Percentiles rank a stretch among this genome's conserved stretches.
Evolutionary conservation across 37 sponge, comb jelly and placozoan species (phyloP).

Genomic region (Chondrosia reniformis): DNA sequence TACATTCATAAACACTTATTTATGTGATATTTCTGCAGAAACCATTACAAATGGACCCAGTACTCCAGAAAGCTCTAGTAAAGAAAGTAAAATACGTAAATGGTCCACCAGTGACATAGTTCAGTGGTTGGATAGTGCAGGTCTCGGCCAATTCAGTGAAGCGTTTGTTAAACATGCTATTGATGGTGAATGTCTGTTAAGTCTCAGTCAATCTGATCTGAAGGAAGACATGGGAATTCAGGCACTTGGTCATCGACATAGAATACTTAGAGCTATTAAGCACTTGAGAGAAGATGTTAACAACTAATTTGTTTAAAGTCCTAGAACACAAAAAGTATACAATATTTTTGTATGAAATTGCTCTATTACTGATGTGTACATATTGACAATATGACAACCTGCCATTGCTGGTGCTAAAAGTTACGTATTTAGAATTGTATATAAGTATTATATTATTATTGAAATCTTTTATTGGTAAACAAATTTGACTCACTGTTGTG

Average conservation of each 20-base stretch:
- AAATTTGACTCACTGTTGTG: too few relatives aligned
- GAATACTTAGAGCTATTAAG: constrained; percentile 42
- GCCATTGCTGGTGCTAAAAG: too few relatives aligned
- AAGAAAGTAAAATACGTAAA: constrained; percentile 49
- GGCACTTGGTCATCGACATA: constrained; percentile 58
- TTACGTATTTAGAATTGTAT: too few relatives aligned
- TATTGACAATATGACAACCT: too few relatives aligned
- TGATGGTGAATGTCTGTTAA: constrained; percentile 73
- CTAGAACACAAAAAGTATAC: too few relatives aligned
- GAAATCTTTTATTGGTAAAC: too few relatives aligned
- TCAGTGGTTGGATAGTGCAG: constrained; percentile 45
- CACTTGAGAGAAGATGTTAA: constrained; percentile 1
- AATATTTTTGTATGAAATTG: too few relatives aligned
- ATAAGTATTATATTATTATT: too few relatives aligned
- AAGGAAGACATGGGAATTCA: constrained; percentile 51
- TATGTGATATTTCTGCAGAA: neutral
- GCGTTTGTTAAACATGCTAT: constrained; percentile 48
- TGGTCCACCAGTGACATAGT: constrained; percentile 66
- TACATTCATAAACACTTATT: neutral
- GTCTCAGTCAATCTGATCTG: constrained; percentile 43
- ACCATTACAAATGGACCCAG: neutral
- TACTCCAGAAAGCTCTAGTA: neutral
- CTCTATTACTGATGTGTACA: too few relatives aligned
- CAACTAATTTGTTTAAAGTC: neutral
- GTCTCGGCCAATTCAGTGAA: constrained; percentile 53